Evolutionary conservation across 2,888 invertebrate genomes (phyloP).

Genomic region (Pristionchus exspectatus): DNA sequence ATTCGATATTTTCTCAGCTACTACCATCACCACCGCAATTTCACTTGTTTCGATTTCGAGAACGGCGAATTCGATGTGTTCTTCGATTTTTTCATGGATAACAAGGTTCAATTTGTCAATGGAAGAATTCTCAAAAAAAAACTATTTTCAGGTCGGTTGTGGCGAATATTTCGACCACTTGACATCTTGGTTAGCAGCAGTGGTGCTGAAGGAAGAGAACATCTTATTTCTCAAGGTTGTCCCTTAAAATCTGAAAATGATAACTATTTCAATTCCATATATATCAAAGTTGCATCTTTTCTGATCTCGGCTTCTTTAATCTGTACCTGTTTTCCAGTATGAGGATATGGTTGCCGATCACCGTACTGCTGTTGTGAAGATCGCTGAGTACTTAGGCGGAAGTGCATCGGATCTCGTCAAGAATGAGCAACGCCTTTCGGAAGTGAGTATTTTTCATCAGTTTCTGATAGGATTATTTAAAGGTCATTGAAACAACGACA

Average conservation of each 20-base stretch:
- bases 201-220: neutral
- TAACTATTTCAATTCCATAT: too few relatives aligned
- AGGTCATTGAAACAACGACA: constrained; percentile 71
- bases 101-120: neutral
- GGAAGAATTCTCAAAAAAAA: neutral
- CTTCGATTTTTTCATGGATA: constrained; percentile 44
- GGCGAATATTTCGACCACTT: constrained; percentile 44
- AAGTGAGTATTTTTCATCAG: constrained; percentile 55
- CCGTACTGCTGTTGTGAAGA: too few relatives aligned
- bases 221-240: constrained; percentile 18
- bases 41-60: constrained; percentile 42
- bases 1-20: constrained; percentile 2
- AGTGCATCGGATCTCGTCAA: constrained; percentile 60
- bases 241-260: too few relatives aligned
- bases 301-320: too few relatives aligned
- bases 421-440: constrained; percentile 62
- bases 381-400: too few relatives aligned
- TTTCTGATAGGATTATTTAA: neutral
- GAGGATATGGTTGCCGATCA: too few relatives aligned
- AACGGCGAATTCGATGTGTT: constrained; percentile 38
- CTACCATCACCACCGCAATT: constrained; percentile 38
- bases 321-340: too few relatives aligned
- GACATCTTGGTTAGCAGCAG: neutral
- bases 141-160: neutral
- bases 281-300: too few relatives aligned